phyloP scores from a whole-genome alignment of 2,797 vertebrate species.

The Taeniopygia guttata region DNA sequence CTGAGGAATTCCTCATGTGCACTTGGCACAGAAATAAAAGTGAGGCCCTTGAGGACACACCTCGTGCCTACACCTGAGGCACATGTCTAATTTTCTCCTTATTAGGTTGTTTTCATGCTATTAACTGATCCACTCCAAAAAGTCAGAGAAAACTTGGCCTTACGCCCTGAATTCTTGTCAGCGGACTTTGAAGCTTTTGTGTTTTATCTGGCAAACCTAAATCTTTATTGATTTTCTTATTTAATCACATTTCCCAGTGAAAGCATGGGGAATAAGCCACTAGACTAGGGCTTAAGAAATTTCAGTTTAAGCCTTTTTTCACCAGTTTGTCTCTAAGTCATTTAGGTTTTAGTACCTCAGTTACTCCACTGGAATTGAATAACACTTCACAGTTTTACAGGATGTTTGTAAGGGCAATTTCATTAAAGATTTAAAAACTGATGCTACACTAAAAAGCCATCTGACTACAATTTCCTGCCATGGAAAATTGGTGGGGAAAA shows the following conservation, averaged over 20 bases:
- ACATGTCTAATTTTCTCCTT: conserved; percentile 43
- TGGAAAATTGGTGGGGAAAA: not conserved
- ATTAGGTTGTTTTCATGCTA: conserved; percentile 54
- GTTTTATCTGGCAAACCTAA: conserved; percentile 60
- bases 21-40: not conserved
- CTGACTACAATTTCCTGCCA: conserved; percentile 13
- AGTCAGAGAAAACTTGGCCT: conserved; percentile 32
- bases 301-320: conserved; percentile 15
- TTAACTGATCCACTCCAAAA: conserved; percentile 43
- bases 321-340: not conserved
- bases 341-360: conserved; percentile 40
- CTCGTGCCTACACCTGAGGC: not conserved
- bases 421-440: conserved; percentile 52
- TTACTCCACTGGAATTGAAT: conserved; percentile 13
- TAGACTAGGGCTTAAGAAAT: conserved; percentile 33
- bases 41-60: not conserved
- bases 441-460: conserved; percentile 37
- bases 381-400: conserved; percentile 42
- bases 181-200: conserved; percentile 51
- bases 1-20: not conserved
- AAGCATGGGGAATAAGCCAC: conserved; percentile 37
- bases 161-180: conserved; percentile 47
- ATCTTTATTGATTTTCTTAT: conserved; percentile 66
- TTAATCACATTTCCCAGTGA: conserved; percentile 61
- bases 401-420: conserved; percentile 38